Conservation (phyloP, 2,888 invertebrate species). For the Ophonus ardosiacus region DNA sequence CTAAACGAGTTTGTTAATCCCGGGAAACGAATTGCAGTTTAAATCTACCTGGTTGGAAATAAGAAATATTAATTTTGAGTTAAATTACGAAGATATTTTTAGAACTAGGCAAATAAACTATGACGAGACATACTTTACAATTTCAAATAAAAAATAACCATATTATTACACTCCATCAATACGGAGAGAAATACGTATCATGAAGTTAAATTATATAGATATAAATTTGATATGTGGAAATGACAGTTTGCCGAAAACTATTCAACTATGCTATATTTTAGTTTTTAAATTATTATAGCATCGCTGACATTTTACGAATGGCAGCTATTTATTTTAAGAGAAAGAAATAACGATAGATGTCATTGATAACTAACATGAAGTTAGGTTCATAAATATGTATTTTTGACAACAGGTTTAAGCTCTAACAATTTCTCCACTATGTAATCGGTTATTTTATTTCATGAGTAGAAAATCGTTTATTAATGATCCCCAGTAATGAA, state of each 20-base stretch:
- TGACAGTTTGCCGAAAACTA: not conserved
- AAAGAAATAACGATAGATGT: not conserved
- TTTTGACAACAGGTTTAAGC: not conserved
- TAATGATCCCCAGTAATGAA: too few relatives aligned
- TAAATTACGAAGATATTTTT: too few relatives aligned
- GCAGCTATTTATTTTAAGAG: not conserved
- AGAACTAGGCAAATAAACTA: too few relatives aligned
- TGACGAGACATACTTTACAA: too few relatives aligned
- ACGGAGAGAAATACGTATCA: not conserved
- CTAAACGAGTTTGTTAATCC: slow-evolving; percentile 23
- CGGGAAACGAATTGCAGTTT: slow-evolving; percentile 1
- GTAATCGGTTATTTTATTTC: too few relatives aligned
- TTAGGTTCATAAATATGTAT: not conserved
- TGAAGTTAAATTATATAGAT: not conserved
- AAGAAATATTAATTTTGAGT: too few relatives aligned
- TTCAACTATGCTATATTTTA: not conserved
- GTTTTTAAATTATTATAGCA: not conserved
- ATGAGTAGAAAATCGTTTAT: too few relatives aligned
- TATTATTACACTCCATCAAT: too few relatives aligned
- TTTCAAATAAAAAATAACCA: too few relatives aligned
- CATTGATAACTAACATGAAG: not conserved
- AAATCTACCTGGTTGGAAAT: not conserved
- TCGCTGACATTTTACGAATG: not conserved
- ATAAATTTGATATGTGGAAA: not conserved
- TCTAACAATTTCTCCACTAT: not conserved